phyloP scores from a whole-genome alignment of 2,888 invertebrate species.

The Clistopyga incitator region DNA sequence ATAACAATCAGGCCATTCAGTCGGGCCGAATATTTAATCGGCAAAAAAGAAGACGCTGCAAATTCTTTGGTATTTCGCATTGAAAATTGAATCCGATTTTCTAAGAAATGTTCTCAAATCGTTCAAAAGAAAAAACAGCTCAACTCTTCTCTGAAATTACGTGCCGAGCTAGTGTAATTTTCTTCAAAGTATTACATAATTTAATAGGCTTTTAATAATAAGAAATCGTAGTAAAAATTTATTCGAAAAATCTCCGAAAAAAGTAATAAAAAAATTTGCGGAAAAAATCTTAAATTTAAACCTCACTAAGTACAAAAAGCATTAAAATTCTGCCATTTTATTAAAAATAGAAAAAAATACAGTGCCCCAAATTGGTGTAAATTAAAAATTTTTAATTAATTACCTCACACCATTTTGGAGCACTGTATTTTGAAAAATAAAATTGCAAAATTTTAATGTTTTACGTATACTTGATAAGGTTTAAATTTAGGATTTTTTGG shows the following conservation, averaged over 20 bases:
- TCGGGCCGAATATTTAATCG: neutral
- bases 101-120: neutral
- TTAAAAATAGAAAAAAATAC: too few species aligned
- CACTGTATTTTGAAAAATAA: too few species aligned
- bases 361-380: too few species aligned
- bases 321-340: too few species aligned
- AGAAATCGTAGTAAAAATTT: neutral
- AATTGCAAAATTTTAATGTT: too few species aligned
- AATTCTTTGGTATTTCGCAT: neutral
- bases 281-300: too few species aligned
- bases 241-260: neutral
- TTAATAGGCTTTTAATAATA: neutral
- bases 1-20: neutral
- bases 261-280: too few species aligned
- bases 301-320: too few species aligned
- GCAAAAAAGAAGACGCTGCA: neutral
- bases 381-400: too few species aligned
- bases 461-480: too few species aligned
- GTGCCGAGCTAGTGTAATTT: neutral
- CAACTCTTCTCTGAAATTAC: neutral
- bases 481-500: too few species aligned
- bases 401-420: too few species aligned
- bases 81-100: conserved; percentile 1
- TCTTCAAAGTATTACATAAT: neutral
- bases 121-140: neutral